Evolutionary conservation across 2,113 vertebrate species (phyloP).

Genomic region (Todiramphus saurophagus): DNA sequence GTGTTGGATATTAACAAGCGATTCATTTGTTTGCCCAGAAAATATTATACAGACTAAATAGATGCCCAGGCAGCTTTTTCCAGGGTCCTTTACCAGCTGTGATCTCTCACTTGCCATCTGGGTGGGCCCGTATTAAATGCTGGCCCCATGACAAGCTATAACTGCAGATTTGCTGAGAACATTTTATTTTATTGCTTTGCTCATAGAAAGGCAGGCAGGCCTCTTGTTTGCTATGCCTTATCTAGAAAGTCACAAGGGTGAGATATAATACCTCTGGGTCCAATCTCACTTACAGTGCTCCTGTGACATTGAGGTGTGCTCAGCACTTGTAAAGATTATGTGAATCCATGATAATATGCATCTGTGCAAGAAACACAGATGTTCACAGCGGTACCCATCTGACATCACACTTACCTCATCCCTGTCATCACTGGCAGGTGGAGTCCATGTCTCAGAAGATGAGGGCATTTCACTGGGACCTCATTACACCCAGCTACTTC

Average conservation of each 20-base stretch:
- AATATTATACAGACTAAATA: background rate
- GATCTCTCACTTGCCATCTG: background rate
- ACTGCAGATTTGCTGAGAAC: background rate
- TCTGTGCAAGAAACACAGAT: background rate
- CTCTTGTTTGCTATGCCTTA: background rate
- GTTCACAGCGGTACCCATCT: background rate
- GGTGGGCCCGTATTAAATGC: background rate
- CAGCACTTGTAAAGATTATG: background rate
- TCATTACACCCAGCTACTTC: background rate
- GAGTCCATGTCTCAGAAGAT: background rate
- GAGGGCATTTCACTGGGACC: background rate
- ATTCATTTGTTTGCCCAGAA: background rate
- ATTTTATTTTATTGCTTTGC: background rate
- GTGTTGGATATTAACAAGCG: background rate
- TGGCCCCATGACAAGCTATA: background rate
- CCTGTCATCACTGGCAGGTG: background rate
- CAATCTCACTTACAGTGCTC: background rate
- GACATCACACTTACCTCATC: background rate
- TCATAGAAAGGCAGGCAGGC: background rate
- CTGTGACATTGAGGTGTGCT: fast-evolving
- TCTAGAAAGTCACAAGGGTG: background rate
- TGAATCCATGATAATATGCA: background rate
- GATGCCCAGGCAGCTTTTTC: background rate
- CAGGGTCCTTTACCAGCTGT: background rate
- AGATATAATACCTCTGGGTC: background rate